Evolutionary conservation across 2,113 vertebrate species (phyloP).

Genomic region (Petroica traversi): DNA sequence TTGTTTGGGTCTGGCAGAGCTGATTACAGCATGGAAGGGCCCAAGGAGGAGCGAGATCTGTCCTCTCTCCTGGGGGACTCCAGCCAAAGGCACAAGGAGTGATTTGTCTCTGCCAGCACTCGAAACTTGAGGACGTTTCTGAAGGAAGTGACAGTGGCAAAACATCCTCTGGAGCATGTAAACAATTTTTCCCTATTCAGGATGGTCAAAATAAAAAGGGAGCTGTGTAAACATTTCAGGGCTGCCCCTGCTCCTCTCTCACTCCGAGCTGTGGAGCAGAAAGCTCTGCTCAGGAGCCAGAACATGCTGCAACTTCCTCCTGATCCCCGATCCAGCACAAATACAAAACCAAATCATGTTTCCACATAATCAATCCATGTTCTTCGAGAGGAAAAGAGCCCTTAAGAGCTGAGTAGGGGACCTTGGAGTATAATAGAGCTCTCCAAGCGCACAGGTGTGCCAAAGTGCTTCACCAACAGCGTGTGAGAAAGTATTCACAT

Average conservation of each 20-base stretch:
- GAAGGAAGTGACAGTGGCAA: conserved; percentile 58
- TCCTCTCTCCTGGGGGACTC: background rate
- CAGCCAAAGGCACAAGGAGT: background rate
- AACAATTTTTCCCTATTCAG: conserved; percentile 47
- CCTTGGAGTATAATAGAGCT: conserved; percentile 53
- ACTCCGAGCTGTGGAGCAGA: conserved; percentile 16
- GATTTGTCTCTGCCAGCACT: conserved; percentile 17
- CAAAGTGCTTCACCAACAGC: conserved; percentile 67
- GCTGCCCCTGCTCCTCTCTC: conserved; percentile 27
- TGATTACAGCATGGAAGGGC: background rate
- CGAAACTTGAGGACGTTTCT: background rate
- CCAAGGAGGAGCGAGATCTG: background rate
- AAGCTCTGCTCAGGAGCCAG: background rate
- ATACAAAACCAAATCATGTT: conserved; percentile 72
- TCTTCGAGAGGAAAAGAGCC: conserved; percentile 68
- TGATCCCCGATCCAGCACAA: conserved; percentile 72
- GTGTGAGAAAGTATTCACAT: conserved; percentile 41
- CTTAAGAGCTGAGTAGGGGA: conserved; percentile 61
- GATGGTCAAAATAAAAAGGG: conserved; percentile 35
- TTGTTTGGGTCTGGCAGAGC: background rate
- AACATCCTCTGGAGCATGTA: conserved; percentile 59
- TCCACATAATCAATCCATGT: conserved; percentile 72
- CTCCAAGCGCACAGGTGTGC: conserved; percentile 57
- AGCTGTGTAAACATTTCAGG: conserved; percentile 56
- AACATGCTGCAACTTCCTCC: conserved; percentile 54